phyloP scores from a whole-genome alignment of 2,797 vertebrate genomes.

The Taeniopygia guttata region DNA sequence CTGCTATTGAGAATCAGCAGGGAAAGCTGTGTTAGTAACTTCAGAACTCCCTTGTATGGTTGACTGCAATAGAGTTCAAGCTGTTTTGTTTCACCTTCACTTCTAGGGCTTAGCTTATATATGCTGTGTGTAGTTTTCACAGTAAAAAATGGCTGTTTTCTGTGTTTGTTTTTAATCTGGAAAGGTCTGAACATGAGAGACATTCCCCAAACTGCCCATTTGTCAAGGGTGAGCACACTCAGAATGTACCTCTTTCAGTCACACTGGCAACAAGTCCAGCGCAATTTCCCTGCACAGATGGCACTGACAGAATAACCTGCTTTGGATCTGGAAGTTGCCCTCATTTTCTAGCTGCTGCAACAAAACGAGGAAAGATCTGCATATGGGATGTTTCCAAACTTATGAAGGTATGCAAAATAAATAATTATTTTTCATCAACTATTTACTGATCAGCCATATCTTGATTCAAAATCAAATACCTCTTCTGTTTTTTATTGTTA shows the following conservation, averaged over 20 bases:
- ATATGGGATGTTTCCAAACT: conserved; percentile 99
- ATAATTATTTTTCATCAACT: neutral
- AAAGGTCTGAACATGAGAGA: conserved; percentile 97
- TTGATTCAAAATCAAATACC: neutral
- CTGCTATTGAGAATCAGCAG: neutral
- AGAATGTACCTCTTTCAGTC: conserved; percentile 97
- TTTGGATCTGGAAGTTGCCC: conserved; percentile 97
- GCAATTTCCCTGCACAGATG: conserved; percentile 91
- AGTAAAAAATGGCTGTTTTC: neutral
- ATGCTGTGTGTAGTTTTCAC: neutral
- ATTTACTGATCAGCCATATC: neutral
- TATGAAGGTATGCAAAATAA: conserved; percentile 87
- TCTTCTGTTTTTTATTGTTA: conserved; percentile 9
- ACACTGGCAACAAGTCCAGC: conserved; percentile 96
- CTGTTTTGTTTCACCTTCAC: neutral
- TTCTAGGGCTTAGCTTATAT: neutral
- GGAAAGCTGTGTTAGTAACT: neutral
- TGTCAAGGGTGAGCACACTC: conserved; percentile 98
- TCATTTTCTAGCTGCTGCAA: conserved; percentile 94
- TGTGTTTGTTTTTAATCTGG: conserved; percentile 30
- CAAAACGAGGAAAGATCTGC: conserved; percentile 96
- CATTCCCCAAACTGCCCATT: conserved; percentile 99
- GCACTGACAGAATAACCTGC: conserved; percentile 93
- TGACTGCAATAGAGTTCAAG: neutral
- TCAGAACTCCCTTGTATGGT: neutral